A percentile compares a stretch with the other conserved stretches of the same genome.
Conservation (phyloP, 2,888 invertebrate genomes). For the Hirtodrosophila confusa region DNA sequence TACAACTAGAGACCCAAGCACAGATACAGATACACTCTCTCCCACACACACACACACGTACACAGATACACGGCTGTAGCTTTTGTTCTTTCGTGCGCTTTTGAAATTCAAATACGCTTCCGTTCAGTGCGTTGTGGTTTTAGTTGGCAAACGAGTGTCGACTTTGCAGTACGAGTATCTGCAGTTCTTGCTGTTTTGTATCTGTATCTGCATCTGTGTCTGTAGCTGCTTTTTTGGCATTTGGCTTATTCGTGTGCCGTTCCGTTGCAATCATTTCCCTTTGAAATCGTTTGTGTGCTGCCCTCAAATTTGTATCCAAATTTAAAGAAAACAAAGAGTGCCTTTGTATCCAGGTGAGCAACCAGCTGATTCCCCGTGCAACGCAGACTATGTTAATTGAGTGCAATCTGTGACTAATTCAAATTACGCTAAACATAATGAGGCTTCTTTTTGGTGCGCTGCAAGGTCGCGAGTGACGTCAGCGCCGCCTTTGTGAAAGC, state of each 20-base stretch:
- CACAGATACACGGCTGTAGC: slow-evolving; percentile 45
- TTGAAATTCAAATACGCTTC: slow-evolving; percentile 80
- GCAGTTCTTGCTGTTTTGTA: slow-evolving; percentile 43
- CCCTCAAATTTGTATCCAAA: neutral
- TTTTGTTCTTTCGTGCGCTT: slow-evolving; percentile 76
- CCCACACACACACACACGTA: slow-evolving; percentile 26
- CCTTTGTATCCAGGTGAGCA: slow-evolving; percentile 34
- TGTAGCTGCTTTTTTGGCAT: slow-evolving; percentile 19
- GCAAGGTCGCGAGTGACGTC: slow-evolving; percentile 70
- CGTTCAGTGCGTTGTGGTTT: slow-evolving; percentile 56
- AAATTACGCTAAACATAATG: slow-evolving; percentile 1
- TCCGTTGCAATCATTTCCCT: slow-evolving; percentile 4
- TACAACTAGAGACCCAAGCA: slow-evolving; percentile 1
- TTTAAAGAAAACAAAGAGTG: slow-evolving; percentile 5
- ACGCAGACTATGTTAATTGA: slow-evolving; percentile 14
- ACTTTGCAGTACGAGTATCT: slow-evolving; percentile 74
- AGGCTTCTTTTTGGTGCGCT: slow-evolving; percentile 31
- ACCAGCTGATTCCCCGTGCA: slow-evolving; percentile 27
- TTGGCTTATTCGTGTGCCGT: slow-evolving; percentile 6
- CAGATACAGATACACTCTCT: slow-evolving; percentile 18
- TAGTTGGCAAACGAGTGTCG: slow-evolving; percentile 81
- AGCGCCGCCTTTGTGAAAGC: slow-evolving; percentile 39
- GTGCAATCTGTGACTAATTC: slow-evolving; percentile 19
- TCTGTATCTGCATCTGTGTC: slow-evolving; percentile 13
- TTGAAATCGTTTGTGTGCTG: too few relatives aligned